Base-by-base conservation (phyloP, 2,888 invertebrate genomes). In the Orthonevra nobilis region DNA sequence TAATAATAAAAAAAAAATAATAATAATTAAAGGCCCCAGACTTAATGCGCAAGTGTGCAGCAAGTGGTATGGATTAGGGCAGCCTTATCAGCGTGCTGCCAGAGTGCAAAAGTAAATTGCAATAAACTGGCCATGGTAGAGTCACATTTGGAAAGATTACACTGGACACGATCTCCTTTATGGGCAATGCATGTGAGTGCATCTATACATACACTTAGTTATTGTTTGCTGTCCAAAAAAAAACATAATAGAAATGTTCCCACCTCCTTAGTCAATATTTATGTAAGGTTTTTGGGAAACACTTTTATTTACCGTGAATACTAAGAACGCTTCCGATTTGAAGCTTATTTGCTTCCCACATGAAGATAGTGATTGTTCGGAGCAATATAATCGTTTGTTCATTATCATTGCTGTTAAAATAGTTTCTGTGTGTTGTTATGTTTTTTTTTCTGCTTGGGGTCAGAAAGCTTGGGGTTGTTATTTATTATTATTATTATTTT, bases 91-190 rank as follows among this genome's bases (percentile, higher is more conserved):
- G 68, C 15, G 28, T 12, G 60, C 28, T 34, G 36, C 48, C 79
- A 72, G 66, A 73, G 79, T 73, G 79, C 79, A 79, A 79, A 79
- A 66, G 66, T 77, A 46, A 77, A 72, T 60, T 72, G 77, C 77
- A 77, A 52, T 72, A 28, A 15, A 20, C 54, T 44, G 42, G 56
- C 14, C 58, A 44, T 17, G 36, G 32, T 63, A 50, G n/a, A n/a
- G 56, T 58, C 56, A 50, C 56, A 69, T 56, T 63, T 44, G 4
- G 15, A 38, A n/a, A 50, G 72, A 72, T 64, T 38, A 61, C 10
- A 17, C 28, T 26, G 17, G 19, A 4, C 23, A 26, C 10, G 42
- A 66, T 61, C 60, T 34, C 61, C 60, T 34, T 54, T 38, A 36
- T 73, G 42, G 52, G 17, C 61, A 66, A n/a, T n/a, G n/a, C n/a